Base-by-base conservation (phyloP, 1,140 invertebrate genomes). In the Platyura marginata region DNA sequence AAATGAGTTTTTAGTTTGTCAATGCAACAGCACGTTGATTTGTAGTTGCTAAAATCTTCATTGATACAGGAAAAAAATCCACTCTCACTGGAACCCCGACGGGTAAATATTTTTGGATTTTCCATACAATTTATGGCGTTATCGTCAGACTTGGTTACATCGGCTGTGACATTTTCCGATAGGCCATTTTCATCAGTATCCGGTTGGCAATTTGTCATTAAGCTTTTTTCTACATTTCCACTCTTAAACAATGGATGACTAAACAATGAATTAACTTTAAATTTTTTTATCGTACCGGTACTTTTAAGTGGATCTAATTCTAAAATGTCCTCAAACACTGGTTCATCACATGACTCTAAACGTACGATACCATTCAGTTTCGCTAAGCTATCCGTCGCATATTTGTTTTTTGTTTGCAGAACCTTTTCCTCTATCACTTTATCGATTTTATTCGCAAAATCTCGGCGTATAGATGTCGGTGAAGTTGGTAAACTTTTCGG, bases 51-150 rank as follows among this genome's bases (percentile, higher is more conserved):
- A 56, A 50, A 9, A 43, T 82, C 79, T 54, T 82, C 79, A 50
- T 81, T 79, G 32, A 81, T 77, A 50, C 81, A 83, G 21, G 82
- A 87, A 65, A 84, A 90, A 51, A 89, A 88, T 2, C 86, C 86
- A 22, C 81, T 85, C 58, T 90, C 86, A 51, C 84, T 87, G 8
- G 83, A 88, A n/a, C 82, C 83, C 25, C 83, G 67, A 10, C 84
- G 66, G 36, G 71, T 66, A 2, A 76, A 56, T 57, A 67, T 42
- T 22, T 59, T 60, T 5, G 51, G 38, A 19, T 36, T 39, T 29
- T 44, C 42, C 20, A 25, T 25, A 32, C 19, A 36, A 18, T 10
- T n/a, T 3, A 13, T 21, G 9, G 32, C 33, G 20, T n/a, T n/a
- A n/a, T n/a, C n/a, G n/a, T n/a, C n/a, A n/a, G n/a, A n/a, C n/a